Percentiles rank a stretch among this genome's conserved stretches.
phyloP scores from a whole-genome alignment of 2,888 invertebrate genomes.

The Tuberolachnus salignus region DNA sequence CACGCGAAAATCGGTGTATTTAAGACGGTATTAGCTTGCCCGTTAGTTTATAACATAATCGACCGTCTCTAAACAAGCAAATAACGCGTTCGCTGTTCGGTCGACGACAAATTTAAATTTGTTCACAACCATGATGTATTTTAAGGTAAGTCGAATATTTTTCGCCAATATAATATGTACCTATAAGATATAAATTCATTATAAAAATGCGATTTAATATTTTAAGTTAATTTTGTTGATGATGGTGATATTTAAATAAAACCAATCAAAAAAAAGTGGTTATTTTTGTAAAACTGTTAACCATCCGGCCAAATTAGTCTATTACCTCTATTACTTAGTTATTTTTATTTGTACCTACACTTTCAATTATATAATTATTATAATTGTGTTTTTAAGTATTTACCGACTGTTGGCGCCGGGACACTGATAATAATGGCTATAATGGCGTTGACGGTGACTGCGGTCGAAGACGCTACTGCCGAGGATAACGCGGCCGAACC shows the following conservation, averaged over 20 bases:
- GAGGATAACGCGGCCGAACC: constrained; percentile 11
- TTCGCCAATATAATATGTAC: too few species aligned
- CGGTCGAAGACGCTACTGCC: not conserved
- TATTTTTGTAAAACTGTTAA: too few species aligned
- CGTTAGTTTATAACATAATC: not conserved
- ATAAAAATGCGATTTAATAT: too few species aligned
- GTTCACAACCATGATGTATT: not conserved
- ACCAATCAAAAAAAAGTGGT: too few species aligned
- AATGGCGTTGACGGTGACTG: too few species aligned
- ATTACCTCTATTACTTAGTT: too few species aligned
- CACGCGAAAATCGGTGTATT: not conserved
- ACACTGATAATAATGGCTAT: not conserved
- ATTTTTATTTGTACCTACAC: not conserved
- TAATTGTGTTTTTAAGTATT: not conserved
- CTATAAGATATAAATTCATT: too few species aligned
- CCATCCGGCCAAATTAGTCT: not conserved
- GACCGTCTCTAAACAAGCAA: not conserved
- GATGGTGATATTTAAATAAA: too few species aligned
- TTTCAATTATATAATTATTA: too few species aligned
- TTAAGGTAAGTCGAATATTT: not conserved
- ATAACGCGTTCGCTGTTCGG: too few species aligned
- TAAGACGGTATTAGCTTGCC: not conserved
- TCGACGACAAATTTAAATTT: not conserved
- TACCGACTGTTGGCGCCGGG: not conserved
- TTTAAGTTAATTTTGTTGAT: too few species aligned